phyloP scores from a whole-genome alignment of 1,140 invertebrate species.

The Caenorhabditis remanei region DNA sequence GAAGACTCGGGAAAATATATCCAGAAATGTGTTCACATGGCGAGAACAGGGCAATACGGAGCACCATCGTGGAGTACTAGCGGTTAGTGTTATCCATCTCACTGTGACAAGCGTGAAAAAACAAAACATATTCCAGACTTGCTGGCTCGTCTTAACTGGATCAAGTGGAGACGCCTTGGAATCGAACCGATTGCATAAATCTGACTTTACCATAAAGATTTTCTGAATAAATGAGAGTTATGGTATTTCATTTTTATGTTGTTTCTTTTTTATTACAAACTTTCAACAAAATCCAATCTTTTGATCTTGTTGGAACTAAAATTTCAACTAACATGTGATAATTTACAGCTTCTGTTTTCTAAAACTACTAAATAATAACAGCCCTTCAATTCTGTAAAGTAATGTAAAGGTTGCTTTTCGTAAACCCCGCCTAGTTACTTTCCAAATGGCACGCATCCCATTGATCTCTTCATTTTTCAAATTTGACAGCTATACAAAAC shows the following conservation, averaged over 20 bases:
- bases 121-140: slow-evolving; percentile 84
- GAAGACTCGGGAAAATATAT: slow-evolving; percentile 53
- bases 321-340: not conserved
- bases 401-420: no score
- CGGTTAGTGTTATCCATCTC: slow-evolving; percentile 64
- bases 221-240: not conserved
- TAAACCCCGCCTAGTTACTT: no score
- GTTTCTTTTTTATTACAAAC: not conserved
- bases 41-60: slow-evolving; percentile 63
- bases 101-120: not conserved
- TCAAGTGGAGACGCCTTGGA: slow-evolving; percentile 97
- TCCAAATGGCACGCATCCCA: no score
- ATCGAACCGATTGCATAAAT: slow-evolving; percentile 79
- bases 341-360: not conserved
- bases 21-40: slow-evolving; percentile 66
- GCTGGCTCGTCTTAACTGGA: slow-evolving; percentile 95
- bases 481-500: no score
- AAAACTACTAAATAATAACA: no score
- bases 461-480: no score
- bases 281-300: not conserved
- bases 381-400: no score
- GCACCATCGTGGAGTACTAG: slow-evolving; percentile 75
- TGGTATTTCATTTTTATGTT: not conserved
- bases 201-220: not conserved
- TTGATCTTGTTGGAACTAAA: not conserved